Conservation (phyloP, 2,113 vertebrate species). For the Perca schrenkii region DNA sequence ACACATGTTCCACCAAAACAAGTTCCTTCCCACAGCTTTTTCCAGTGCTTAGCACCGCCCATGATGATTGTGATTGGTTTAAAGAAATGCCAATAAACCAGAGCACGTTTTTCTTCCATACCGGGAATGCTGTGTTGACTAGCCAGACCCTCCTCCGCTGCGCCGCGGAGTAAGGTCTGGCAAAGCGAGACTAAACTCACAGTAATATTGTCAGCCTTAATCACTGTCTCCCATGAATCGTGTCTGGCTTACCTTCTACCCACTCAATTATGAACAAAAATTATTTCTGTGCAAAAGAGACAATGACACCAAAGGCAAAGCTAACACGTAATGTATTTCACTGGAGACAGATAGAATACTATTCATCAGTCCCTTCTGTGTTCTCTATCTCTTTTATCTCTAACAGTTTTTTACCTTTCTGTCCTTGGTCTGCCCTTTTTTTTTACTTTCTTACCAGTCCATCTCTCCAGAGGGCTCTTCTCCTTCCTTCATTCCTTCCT, state of each 20-base stretch:
- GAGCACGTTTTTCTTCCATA: too few relatives aligned
- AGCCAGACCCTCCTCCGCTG: too few relatives aligned
- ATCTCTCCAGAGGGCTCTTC: background rate
- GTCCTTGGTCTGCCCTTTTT: constrained; percentile 44
- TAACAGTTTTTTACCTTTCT: constrained; percentile 24
- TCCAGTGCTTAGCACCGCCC: too few relatives aligned
- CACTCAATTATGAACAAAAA: constrained; percentile 16
- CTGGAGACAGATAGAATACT: constrained; percentile 12
- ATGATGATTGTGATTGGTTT: too few relatives aligned
- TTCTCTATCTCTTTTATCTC: constrained; percentile 37
- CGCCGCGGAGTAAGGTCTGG: too few relatives aligned
- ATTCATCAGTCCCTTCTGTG: constrained; percentile 25
- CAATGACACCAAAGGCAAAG: constrained; percentile 26
- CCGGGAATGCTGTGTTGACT: too few relatives aligned
- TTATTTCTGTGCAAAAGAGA: constrained; percentile 16
- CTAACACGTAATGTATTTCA: constrained; percentile 40
- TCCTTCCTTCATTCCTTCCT: background rate
- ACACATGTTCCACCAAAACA: too few relatives aligned
- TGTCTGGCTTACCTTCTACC: background rate
- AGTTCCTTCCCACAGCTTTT: too few relatives aligned
- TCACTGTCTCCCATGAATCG: constrained; percentile 11
- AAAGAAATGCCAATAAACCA: too few relatives aligned
- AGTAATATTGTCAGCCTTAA: constrained; percentile 18
- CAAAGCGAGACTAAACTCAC: too few relatives aligned
- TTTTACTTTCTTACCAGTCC: constrained; percentile 15